Conservation (phyloP, 2,113 vertebrate genomes). For the Cinclus mexicanus region DNA sequence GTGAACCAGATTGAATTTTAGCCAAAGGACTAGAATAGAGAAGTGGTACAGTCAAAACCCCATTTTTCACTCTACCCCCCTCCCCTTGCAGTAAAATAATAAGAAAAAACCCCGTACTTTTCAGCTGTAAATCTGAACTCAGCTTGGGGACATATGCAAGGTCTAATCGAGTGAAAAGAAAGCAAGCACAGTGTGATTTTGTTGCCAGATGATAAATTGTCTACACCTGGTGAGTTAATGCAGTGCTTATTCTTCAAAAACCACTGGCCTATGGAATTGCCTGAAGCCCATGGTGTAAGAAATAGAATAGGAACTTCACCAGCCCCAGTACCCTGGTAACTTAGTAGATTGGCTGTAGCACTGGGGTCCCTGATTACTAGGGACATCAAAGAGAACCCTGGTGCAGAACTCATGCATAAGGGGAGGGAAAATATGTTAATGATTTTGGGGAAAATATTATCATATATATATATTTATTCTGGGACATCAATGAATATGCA, state of each 20-base stretch:
- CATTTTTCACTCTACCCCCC: background rate
- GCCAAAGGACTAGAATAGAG: background rate
- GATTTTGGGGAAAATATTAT: background rate
- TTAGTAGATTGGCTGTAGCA: background rate
- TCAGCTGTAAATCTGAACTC: background rate
- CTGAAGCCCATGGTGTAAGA: background rate
- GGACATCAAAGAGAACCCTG: background rate
- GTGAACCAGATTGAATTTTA: background rate
- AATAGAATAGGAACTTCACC: background rate
- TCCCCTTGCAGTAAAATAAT: background rate
- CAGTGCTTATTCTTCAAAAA: background rate
- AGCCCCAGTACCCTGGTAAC: background rate
- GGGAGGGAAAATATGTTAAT: background rate
- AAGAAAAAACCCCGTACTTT: background rate
- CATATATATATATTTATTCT: background rate
- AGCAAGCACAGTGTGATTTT: background rate
- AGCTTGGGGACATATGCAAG: background rate
- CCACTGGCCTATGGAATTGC: background rate
- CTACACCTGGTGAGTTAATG: background rate
- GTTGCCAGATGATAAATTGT: background rate
- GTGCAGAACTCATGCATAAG: background rate
- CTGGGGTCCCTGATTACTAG: background rate
- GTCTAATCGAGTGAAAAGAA: background rate
- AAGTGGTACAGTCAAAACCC: background rate
- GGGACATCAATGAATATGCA: background rate